A percentile compares a stretch with the other conserved stretches of the same genome.
These are phyloP conservation scores for Onthophagus sagittarius DNA, from an alignment of 2,888 invertebrate species.

Conservation along the genomic window DNA sequence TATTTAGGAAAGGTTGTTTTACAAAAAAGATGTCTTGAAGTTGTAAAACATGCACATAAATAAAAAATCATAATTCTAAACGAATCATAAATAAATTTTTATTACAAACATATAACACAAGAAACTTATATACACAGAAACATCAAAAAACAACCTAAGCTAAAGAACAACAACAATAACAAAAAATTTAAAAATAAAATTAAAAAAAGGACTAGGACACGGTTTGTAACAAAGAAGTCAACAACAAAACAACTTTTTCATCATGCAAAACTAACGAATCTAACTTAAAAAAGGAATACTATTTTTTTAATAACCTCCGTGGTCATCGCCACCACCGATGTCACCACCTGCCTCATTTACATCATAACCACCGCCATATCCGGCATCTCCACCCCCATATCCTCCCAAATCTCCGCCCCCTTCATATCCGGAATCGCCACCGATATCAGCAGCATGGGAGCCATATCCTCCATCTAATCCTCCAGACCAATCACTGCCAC, in stretches of 20 bases:
- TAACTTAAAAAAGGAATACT: neutral
- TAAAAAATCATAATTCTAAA: too few relatives aligned
- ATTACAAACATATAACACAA: neutral
- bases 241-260: neutral
- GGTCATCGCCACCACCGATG: slow-evolving; percentile 33
- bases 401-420: slow-evolving; percentile 26
- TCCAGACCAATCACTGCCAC: slow-evolving; percentile 30
- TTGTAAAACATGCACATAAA: too few relatives aligned
- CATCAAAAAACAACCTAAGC: slow-evolving; percentile 11
- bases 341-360: slow-evolving; percentile 25
- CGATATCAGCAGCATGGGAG: slow-evolving; percentile 14
- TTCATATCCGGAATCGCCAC: slow-evolving; percentile 21
- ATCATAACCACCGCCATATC: slow-evolving; percentile 25
- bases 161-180: slow-evolving; percentile 15
- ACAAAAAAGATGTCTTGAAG: too few relatives aligned
- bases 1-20: too few relatives aligned
- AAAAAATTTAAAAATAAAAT: neutral
- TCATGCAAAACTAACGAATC: neutral
- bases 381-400: slow-evolving; percentile 28
- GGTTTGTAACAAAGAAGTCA: slow-evolving; percentile 3
- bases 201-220: slow-evolving; percentile 11
- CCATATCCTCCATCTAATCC: slow-evolving; percentile 32
- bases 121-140: slow-evolving; percentile 6
- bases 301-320: slow-evolving; percentile 35
- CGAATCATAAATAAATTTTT: too few relatives aligned